Evolutionary conservation across 2,888 invertebrate genomes (phyloP).

Genomic region (Oscheius sp.): DNA sequence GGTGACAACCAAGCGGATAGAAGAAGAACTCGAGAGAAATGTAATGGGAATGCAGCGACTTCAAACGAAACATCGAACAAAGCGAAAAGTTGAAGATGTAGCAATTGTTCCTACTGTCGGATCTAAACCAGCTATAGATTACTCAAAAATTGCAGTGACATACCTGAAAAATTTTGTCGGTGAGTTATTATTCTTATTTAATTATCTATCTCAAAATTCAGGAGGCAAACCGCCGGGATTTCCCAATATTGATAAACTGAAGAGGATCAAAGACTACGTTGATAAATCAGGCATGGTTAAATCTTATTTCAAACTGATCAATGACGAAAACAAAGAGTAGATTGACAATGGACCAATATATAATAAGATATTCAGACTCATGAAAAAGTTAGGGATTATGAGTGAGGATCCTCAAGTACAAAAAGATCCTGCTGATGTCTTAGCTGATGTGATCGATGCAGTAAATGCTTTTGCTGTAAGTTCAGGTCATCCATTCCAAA

Average conservation of each 20-base stretch:
- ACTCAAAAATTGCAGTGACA: conserved; percentile 25
- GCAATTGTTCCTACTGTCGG: conserved; percentile 1
- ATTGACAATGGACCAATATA: not conserved
- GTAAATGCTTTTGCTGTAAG: conserved; percentile 37
- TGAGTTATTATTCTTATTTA: not conserved
- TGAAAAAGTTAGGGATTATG: conserved; percentile 6
- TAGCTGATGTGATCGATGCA: conserved; percentile 29
- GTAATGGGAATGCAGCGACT: conserved; percentile 29
- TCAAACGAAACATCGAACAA: conserved; percentile 12
- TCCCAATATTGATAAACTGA: conserved; percentile 38
- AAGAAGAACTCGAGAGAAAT: conserved; percentile 22
- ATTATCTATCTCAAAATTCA: not conserved
- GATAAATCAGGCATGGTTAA: conserved; percentile 56
- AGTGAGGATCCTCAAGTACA: conserved; percentile 31
- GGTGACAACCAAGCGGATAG: conserved; percentile 3
- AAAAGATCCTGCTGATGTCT: conserved; percentile 7
- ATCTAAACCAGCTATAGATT: conserved; percentile 6
- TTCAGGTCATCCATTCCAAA: not conserved
- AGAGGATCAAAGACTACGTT: conserved; percentile 43
- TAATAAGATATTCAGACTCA: not conserved
- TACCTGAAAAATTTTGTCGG: conserved; percentile 30
- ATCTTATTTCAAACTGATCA: conserved; percentile 61
- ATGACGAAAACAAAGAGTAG: conserved; percentile 59
- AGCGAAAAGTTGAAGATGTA: conserved; percentile 20
- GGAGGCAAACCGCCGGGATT: not conserved